phyloP scores from a whole-genome alignment of 2,113 vertebrate species.

The Uria aalge region DNA sequence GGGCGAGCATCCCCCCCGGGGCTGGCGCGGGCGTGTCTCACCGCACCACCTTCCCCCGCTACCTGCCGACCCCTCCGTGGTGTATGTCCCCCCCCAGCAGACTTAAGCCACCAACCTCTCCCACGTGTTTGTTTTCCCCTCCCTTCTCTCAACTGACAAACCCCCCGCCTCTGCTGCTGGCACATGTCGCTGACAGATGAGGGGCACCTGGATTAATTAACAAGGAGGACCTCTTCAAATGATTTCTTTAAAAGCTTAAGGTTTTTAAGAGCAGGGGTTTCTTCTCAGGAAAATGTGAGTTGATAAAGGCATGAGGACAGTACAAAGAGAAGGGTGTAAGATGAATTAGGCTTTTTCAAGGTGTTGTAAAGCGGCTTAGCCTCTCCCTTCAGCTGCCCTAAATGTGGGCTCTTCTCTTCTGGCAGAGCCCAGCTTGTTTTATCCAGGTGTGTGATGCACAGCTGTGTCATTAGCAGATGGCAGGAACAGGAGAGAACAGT shows the following conservation, averaged over 20 bases:
- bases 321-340: rapidly evolving
- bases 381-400: background rate
- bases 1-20: background rate
- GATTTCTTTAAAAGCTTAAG: too few species aligned
- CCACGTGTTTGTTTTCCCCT: background rate
- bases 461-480: background rate
- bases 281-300: rapidly evolving
- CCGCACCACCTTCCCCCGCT: background rate
- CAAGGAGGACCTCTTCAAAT: background rate
- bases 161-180: background rate
- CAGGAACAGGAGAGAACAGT: background rate
- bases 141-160: background rate
- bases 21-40: too few species aligned
- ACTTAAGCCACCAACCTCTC: rapidly evolving
- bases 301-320: rapidly evolving
- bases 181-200: background rate
- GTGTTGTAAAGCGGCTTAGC: too few species aligned
- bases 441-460: background rate
- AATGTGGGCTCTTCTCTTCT: background rate
- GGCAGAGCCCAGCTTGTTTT: background rate
- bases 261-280: background rate
- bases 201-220: background rate
- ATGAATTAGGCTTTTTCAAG: background rate
- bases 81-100: background rate
- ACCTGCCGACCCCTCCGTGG: background rate